A percentile compares a stretch with the other conserved stretches of the same genome.
Conservation (phyloP, 2,888 invertebrate species). For the Bembecia ichneumoniformis region DNA sequence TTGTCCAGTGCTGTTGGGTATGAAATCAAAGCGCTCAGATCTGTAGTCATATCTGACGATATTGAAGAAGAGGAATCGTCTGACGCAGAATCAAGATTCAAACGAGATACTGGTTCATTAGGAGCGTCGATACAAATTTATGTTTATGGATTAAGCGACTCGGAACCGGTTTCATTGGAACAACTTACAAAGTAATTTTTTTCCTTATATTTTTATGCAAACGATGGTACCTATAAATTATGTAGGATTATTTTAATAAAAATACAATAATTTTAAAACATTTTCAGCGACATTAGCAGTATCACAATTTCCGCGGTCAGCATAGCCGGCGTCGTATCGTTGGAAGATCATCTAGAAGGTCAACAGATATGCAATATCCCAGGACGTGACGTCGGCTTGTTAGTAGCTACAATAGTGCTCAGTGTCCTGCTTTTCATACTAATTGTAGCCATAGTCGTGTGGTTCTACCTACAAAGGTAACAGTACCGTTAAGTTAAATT, state of each 20-base stretch:
- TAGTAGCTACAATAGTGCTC: conserved; percentile 53
- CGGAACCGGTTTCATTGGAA: conserved; percentile 40
- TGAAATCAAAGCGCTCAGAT: conserved; percentile 48
- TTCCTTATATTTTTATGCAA: conserved; percentile 5
- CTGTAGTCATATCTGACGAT: conserved; percentile 42
- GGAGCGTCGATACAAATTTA: conserved; percentile 43
- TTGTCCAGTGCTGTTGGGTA: conserved; percentile 44
- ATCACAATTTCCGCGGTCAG: conserved; percentile 27
- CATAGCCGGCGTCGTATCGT: conserved; percentile 38
- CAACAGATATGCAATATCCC: conserved; percentile 31
- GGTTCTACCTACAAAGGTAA: conserved; percentile 56
- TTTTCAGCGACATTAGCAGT: conserved; percentile 48
- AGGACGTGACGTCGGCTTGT: conserved; percentile 45
- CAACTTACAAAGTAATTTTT: conserved; percentile 36
- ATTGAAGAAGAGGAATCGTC: conserved; percentile 14
- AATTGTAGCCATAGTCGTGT: conserved; percentile 36
- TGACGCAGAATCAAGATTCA: conserved; percentile 19
- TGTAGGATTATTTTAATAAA: background rate
- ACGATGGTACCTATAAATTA: conserved; percentile 4
- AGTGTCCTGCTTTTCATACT: conserved; percentile 47
- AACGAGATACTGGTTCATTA: conserved; percentile 16
- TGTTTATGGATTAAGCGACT: conserved; percentile 45
- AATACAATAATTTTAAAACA: background rate
- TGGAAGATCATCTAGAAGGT: conserved; percentile 54
- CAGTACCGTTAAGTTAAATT: conserved; percentile 26